A percentile compares a stretch with the other conserved stretches of the same genome.
phyloP scores from a whole-genome alignment of 2,797 vertebrate genomes.

The Peromyscus attwateri region DNA sequence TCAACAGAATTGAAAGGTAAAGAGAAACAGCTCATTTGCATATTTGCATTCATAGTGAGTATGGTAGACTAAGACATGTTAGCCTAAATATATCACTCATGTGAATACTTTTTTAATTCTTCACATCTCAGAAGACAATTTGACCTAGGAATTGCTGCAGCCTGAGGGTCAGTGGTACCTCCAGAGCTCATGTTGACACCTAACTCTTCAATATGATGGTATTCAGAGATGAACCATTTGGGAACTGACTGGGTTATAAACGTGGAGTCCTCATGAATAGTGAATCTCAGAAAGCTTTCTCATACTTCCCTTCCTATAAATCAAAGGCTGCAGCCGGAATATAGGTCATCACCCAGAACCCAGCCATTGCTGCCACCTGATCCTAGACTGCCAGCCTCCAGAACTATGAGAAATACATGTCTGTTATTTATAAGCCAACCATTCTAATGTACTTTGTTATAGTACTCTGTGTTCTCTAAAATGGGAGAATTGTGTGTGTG shows the following conservation, averaged over 20 bases:
- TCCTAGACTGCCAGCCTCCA: not conserved
- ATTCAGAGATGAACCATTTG: not conserved
- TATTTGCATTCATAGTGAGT: not conserved
- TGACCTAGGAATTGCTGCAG: not conserved
- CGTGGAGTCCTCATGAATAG: not conserved
- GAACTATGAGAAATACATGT: not conserved
- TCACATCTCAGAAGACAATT: constrained; percentile 21
- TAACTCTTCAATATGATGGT: not conserved
- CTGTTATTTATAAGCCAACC: not conserved
- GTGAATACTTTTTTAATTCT: not conserved
- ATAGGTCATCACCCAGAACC: not conserved
- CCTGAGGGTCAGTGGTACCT: not conserved
- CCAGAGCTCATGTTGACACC: not conserved
- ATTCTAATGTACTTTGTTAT: not conserved
- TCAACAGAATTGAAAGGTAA: constrained; percentile 19
- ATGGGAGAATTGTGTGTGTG: not conserved
- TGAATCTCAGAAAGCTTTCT: not conserved
- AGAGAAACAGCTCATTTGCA: constrained; percentile 19
- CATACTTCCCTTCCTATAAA: not conserved
- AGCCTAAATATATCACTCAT: not conserved
- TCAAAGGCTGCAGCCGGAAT: not conserved
- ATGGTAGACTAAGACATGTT: not conserved
- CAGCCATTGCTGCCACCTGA: no score
- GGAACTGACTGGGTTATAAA: not conserved
- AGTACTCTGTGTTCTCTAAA: not conserved